These are phyloP conservation scores for Eremophila alpestris DNA, from an alignment of 2,797 vertebrate species.

Conservation along the genomic window DNA sequence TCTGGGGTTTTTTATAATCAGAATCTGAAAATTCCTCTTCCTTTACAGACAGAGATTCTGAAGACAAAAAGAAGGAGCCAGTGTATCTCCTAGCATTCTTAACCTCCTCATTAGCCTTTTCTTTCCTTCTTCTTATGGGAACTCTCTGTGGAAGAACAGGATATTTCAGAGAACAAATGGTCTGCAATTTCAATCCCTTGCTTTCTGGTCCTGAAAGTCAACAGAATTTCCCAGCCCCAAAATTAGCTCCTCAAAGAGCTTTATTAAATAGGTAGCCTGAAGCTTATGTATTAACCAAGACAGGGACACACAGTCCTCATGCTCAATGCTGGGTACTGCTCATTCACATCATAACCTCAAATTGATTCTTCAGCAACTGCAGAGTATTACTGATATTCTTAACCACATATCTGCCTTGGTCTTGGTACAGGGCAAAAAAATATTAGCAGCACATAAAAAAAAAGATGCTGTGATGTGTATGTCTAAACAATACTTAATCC, in stretches of 20 bases:
- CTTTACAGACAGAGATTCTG: constrained; percentile 49
- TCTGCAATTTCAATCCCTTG: constrained; percentile 9
- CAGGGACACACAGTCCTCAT: not conserved
- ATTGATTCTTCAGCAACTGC: not conserved
- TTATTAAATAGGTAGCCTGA: not conserved
- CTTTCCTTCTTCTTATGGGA: constrained; percentile 54
- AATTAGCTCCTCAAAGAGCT: not conserved
- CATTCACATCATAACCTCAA: not conserved
- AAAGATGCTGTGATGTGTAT: not conserved
- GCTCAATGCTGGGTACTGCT: not conserved
- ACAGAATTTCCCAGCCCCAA: not conserved
- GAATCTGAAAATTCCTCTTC: constrained; percentile 50
- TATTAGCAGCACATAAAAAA: not conserved
- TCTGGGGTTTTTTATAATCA: not conserved
- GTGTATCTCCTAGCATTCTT: constrained; percentile 52
- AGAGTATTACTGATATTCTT: not conserved
- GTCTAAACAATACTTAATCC: not conserved
- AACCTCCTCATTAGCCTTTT: constrained; percentile 58
- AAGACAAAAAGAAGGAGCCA: constrained; percentile 55
- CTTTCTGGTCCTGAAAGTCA: not conserved
- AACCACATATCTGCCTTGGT: not conserved
- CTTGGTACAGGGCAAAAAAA: not conserved
- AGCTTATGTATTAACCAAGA: not conserved
- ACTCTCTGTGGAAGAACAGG: constrained; percentile 56
- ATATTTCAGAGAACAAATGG: constrained; percentile 43